Percentiles rank a stretch among this genome's conserved stretches.
Evolutionary conservation across 2,888 invertebrate species (phyloP).

Genomic region (Cylindroiulus punctatus): DNA sequence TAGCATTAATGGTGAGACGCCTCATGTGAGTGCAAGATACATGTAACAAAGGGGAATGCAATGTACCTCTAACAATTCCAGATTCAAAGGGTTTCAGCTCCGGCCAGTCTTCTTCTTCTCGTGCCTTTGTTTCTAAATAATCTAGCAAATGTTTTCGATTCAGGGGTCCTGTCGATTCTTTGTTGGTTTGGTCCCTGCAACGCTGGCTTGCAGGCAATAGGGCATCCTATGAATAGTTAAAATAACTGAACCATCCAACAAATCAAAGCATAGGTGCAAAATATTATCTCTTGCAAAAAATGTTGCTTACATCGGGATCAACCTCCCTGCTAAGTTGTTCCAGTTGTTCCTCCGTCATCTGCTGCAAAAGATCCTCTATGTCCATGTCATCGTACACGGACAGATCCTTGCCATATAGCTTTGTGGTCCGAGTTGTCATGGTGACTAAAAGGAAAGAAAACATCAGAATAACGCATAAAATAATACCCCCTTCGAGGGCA

Average conservation of each 20-base stretch:
- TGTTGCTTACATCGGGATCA: slow-evolving; percentile 92
- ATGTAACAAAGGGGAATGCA: neutral
- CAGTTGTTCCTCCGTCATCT: slow-evolving; percentile 94
- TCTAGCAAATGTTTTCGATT: slow-evolving; percentile 94
- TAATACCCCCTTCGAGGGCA: neutral
- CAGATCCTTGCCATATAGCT: slow-evolving; percentile 88
- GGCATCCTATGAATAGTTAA: slow-evolving; percentile 79
- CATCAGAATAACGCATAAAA: neutral
- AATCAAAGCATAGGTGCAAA: slow-evolving; percentile 49
- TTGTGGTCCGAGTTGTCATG: slow-evolving; percentile 79
- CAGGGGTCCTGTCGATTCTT: slow-evolving; percentile 93
- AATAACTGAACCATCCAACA: slow-evolving; percentile 48
- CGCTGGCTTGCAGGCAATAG: slow-evolving; percentile 96
- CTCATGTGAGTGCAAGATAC: neutral
- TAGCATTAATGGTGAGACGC: neutral
- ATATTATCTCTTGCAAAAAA: neutral
- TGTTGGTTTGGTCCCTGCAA: slow-evolving; percentile 94
- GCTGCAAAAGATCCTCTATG: slow-evolving; percentile 91
- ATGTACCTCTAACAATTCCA: slow-evolving; percentile 85
- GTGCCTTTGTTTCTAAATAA: slow-evolving; percentile 97
- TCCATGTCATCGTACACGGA: slow-evolving; percentile 94
- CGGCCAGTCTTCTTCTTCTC: slow-evolving; percentile 96
- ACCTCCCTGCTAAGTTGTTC: slow-evolving; percentile 98
- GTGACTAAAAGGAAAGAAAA: slow-evolving; percentile 51
- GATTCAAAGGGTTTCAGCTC: slow-evolving; percentile 93